Evolutionary conservation across 1,140 invertebrate genomes (phyloP).

Genomic region (Apolygus lucorum): DNA sequence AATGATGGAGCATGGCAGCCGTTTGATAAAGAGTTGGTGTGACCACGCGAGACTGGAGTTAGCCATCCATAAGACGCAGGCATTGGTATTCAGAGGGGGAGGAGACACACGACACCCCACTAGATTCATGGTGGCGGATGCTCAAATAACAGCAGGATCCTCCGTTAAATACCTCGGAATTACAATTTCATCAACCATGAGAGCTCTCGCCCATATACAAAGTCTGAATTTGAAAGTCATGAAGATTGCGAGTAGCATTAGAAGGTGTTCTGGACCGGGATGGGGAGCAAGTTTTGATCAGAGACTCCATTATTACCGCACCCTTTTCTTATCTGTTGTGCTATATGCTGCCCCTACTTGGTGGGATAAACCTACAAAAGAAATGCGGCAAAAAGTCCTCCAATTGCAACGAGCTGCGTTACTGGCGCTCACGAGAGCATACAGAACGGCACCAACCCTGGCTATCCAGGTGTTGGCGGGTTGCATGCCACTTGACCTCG

Average conservation of each 20-base stretch:
- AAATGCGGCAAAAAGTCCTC: neutral
- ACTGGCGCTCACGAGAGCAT: neutral
- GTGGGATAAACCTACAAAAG: neutral
- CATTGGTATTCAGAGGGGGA: neutral
- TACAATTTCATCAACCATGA: neutral
- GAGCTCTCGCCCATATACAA: neutral
- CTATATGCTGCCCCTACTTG: neutral
- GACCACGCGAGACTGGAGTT: neutral
- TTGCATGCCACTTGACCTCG: neutral
- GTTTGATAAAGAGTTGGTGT: neutral
- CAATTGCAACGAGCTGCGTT: neutral
- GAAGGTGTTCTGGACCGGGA: neutral
- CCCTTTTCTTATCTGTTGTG: neutral
- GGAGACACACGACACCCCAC: neutral
- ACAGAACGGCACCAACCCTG: neutral
- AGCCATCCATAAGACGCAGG: neutral
- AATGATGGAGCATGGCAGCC: neutral
- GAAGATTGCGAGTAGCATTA: neutral
- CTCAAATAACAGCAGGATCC: neutral
- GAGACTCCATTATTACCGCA: neutral
- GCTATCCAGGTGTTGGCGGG: neutral
- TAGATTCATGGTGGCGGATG: neutral
- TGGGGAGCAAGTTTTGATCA: neutral
- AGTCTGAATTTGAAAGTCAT: neutral
- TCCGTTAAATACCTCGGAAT: neutral